Percentiles rank a stretch among this genome's conserved stretches.
phyloP scores from a whole-genome alignment of 2,888 invertebrate genomes.

The Rhamphomyia laevipes region DNA sequence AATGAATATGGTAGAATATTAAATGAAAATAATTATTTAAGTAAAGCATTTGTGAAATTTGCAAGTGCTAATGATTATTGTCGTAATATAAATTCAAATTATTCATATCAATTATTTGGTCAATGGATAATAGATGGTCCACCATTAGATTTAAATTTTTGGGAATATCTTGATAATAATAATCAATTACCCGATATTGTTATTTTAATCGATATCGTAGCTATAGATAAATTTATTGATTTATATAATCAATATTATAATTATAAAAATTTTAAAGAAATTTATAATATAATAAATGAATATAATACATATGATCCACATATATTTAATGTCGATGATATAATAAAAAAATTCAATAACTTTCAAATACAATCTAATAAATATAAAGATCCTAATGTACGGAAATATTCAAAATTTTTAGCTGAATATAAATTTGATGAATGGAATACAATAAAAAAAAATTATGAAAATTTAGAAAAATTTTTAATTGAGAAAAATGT shows the following conservation, averaged over 20 bases:
- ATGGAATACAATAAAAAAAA: conserved; percentile 11
- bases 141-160: conserved; percentile 40
- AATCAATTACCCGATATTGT: conserved; percentile 44
- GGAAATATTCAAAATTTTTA: conserved; percentile 22
- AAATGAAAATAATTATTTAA: too few species aligned
- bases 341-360: not conserved
- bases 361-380: too few species aligned
- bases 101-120: conserved; percentile 26
- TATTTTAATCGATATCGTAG: conserved; percentile 41
- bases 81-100: not conserved
- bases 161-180: conserved; percentile 37
- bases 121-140: conserved; percentile 52
- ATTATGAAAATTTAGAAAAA: conserved; percentile 15
- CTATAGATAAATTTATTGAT: conserved; percentile 7
- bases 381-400: not conserved
- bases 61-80: too few species aligned
- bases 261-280: not conserved
- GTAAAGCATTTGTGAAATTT: too few species aligned
- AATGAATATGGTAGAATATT: too few species aligned
- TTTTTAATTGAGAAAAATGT: conserved; percentile 21
- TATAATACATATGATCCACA: not conserved
- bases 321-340: not conserved
- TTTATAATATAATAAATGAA: not conserved
- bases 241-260: conserved; percentile 7
- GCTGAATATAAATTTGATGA: conserved; percentile 13